Base-by-base conservation (phyloP, 2,888 invertebrate species). In the Matsumyia berberina region DNA sequence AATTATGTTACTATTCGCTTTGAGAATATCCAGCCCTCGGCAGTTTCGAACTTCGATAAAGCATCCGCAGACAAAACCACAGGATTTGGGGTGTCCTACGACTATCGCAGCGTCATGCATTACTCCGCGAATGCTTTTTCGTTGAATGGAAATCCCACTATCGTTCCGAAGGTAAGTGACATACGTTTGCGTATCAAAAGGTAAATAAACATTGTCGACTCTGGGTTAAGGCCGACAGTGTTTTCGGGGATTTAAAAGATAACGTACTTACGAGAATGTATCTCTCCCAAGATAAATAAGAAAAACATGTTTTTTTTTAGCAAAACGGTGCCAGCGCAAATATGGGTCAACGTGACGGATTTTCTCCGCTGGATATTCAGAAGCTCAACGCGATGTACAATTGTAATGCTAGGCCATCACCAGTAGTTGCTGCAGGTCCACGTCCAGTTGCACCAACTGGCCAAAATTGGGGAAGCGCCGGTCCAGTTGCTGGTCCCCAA, bases 41-140 rank as follows among this genome's bases (percentile, higher is more conserved):
- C 94, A 3, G 93, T 93, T 88, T 92, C 92, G 62, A 96, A 96
- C 91, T 96, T 96, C 90, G 94, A 94, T 86, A 96, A 95, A 90
- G 93, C 94, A 0, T 67, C 93, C 12, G 89, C 92, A 9, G 91
- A 92, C 7, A 92, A 91, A 33, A 93, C 95, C 0, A 92, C 94
- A 60, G 94, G 93, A n/a, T 96, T 93, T 89, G 95, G 95, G 0
- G 94, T 96, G 0, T 92, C 93, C 0, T 96, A 96, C 88, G 96
- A 96, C 90, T 96, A 95, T 90, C 94, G 94, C 87, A 96, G 96
- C 87, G 96, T 96, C 0, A 96, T 96, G 96, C 96, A 96, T 89
- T 96, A 96, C 90, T 96, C 96, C 0, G 93, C 94, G 19, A 94
- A 94, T 57, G 96, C 96, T 3, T 96, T 96, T 91, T 95, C 96